Base-by-base conservation (phyloP, 2,113 vertebrate species). In the Phalacrocorax brasilianus region DNA sequence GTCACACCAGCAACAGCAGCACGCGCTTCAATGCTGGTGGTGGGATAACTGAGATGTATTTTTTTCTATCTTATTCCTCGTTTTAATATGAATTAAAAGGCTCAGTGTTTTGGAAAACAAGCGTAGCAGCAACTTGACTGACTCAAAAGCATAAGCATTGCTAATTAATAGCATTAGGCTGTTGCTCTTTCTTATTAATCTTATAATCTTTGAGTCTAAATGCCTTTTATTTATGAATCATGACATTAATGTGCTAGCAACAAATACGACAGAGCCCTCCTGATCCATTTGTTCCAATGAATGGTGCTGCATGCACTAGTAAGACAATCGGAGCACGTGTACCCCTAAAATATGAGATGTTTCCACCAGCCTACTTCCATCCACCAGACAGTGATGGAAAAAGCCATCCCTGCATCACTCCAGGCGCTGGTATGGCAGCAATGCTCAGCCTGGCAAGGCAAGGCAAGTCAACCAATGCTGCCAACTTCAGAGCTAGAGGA, bases 251-350 rank as follows among this genome's bases (percentile, higher is more conserved):
- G 45, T 28, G 56, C 80, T n/a, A 63, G 66, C 61, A 61, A 33
- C 8, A 38, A 85, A 62, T 78, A 19, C 1, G 2, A 21, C 19
- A 1, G 63, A 82, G 45, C 6, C 21, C 38, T 88, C 68, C 75
- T 59, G 42, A 82, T 13, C 77, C 88, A 13, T 28, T 6, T 40
- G 13, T 27, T 72, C 74, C 73, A 58, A 52, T 1, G 14, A 44
- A 32, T 0, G 0, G 72, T 79, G 38, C 65, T 28, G 76, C 10
- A 11, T 28, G n/a, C 3, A 0, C 27, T 16, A 33, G 5, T 0
- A 33, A 59, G 62, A 14, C 40, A 59, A 35, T 2, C 4, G 0
- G 23, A 68, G 71, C 71, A 19, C 6, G 1, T 1, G 14, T 26
- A 24, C 24, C 32, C 63, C 61, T 24, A 5, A 63, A 81, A 55